Conservation (phyloP, 2,113 vertebrate genomes). For the Scophthalmus maximus region DNA sequence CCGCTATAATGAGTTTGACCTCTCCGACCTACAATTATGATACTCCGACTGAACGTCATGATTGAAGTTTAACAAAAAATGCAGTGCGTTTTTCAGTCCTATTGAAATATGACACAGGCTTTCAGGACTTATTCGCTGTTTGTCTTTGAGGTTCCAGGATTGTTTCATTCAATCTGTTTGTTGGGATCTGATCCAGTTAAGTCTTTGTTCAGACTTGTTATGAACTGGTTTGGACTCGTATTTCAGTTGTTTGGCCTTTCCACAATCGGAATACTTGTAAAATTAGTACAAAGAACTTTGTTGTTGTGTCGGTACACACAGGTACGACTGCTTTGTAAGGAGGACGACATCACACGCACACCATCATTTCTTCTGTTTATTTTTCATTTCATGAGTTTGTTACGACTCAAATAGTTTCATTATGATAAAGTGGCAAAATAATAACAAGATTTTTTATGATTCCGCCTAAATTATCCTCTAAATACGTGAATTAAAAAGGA, state of each 20-base stretch:
- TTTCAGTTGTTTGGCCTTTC: too few relatives aligned
- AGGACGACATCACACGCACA: too few relatives aligned
- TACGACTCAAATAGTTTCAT: neutral
- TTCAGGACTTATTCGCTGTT: neutral
- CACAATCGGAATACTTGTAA: too few relatives aligned
- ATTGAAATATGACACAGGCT: neutral
- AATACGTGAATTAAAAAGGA: neutral
- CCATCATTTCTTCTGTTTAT: too few relatives aligned
- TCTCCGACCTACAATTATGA: constrained; percentile 10
- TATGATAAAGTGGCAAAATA: neutral
- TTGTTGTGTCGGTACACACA: too few relatives aligned
- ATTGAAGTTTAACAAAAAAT: constrained; percentile 10
- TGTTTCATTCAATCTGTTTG: neutral
- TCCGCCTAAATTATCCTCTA: neutral
- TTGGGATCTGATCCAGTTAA: neutral
- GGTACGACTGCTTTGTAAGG: too few relatives aligned
- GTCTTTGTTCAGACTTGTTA: neutral
- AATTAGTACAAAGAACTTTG: too few relatives aligned
- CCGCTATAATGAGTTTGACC: constrained; percentile 39
- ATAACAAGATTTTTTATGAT: constrained; percentile 10
- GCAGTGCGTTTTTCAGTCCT: neutral
- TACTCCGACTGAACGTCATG: neutral
- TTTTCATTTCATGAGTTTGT: too few relatives aligned
- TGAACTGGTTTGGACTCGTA: too few relatives aligned
- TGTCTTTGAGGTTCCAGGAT: neutral